phyloP scores from a whole-genome alignment of 2,888 invertebrate species.

The Coelogynopora nodosa region DNA sequence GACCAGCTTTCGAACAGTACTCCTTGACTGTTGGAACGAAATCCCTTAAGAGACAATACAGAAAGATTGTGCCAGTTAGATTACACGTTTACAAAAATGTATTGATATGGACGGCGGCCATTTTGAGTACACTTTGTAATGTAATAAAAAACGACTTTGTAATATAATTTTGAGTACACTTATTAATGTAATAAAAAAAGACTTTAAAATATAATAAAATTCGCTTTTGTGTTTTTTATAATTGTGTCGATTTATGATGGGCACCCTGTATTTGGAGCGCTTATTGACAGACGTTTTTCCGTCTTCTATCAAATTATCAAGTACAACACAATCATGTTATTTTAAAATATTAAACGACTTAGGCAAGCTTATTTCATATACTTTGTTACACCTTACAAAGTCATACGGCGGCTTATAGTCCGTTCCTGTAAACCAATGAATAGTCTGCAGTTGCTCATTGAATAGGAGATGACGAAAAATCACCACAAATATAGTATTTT shows the following conservation, averaged over 20 bases:
- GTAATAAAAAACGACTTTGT: not conserved
- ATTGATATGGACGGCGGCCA: not conserved
- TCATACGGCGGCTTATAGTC: too few species aligned
- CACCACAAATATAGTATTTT: too few species aligned
- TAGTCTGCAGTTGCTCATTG: too few species aligned
- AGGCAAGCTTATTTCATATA: too few species aligned
- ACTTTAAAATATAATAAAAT: not conserved
- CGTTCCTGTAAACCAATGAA: too few species aligned
- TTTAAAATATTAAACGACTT: too few species aligned
- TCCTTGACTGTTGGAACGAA: not conserved
- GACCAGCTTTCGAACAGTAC: not conserved
- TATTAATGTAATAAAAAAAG: not conserved
- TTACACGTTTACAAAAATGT: not conserved
- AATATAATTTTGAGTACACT: not conserved
- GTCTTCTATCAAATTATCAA: too few species aligned
- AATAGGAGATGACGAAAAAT: too few species aligned
- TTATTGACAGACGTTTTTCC: too few species aligned
- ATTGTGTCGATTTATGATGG: constrained; percentile 20
- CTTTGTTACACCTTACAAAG: too few species aligned
- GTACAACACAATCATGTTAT: too few species aligned
- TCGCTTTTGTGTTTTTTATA: not conserved
- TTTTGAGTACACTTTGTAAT: not conserved
- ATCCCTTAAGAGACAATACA: not conserved
- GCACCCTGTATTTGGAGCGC: too few species aligned
- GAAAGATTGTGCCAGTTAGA: not conserved